phyloP scores from a whole-genome alignment of 2,797 vertebrate species.

The Mormyrops attenuatus region DNA sequence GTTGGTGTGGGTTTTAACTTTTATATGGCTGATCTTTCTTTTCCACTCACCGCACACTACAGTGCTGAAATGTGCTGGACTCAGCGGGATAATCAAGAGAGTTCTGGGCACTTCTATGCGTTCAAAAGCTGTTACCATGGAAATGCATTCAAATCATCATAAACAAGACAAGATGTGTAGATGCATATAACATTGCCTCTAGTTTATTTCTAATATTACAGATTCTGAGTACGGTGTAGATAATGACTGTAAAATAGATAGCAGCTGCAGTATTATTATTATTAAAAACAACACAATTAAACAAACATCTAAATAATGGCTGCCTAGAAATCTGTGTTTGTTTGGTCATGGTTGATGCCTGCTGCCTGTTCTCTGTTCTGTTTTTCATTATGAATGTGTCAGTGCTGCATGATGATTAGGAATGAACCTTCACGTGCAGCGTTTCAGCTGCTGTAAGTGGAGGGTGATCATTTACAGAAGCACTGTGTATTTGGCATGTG shows the following conservation, averaged over 20 bases:
- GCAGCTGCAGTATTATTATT: neutral
- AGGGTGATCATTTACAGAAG: neutral
- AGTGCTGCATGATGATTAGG: neutral
- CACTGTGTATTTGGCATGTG: neutral
- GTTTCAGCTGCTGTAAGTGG: neutral
- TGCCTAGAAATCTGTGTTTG: neutral
- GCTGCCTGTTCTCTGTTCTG: neutral
- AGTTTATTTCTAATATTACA: neutral
- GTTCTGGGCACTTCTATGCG: neutral
- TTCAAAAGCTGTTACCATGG: neutral
- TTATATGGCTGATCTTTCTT: neutral
- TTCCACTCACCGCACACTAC: neutral
- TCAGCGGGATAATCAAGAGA: neutral
- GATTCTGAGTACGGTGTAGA: neutral
- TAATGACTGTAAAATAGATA: neutral
- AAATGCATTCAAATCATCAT: neutral
- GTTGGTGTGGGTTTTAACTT: neutral
- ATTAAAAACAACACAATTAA: neutral
- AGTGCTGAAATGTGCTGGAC: neutral
- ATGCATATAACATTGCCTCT: neutral
- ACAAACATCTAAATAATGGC: neutral
- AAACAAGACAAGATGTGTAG: neutral
- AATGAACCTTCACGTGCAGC: neutral
- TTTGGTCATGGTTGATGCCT: neutral
- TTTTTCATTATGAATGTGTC: neutral